Evolutionary conservation across 1,140 invertebrate species (phyloP), one percentile per base, ranked within the genome.

Genomic region (Venustaconcha ellipsiformis): DNA sequence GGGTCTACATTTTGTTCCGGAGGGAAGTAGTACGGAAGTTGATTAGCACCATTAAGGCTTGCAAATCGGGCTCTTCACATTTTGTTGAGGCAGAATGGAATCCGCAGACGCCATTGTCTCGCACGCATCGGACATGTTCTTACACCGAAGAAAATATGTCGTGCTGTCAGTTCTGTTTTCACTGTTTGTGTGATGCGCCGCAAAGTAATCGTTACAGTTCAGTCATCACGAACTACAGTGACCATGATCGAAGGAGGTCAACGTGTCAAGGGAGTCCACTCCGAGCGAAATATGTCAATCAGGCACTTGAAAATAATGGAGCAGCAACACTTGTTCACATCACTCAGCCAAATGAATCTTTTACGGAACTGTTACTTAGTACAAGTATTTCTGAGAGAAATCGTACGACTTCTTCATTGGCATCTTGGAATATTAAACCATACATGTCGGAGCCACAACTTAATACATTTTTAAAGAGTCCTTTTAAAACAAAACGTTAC

Each of bases 1-100:
- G 89, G 89, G 89, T 90, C 18, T 91, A 91, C 80, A 89, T 91
- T 70, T 81, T 91, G 3, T 77, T 86, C 23, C 76, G 84, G 8
- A 63, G 83, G n/a, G 82, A 86, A 76, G 67, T 86, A 11, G 71
- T 85, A 12, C 85, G 82, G 82, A 81, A 81, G 57, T 70, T 82
- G 13, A 79, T 82, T 55, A 74, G 69, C 26, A 72, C 79, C 20
- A 68, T 84, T 55, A 84, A 83, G 57, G 79, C 62, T 23, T n/a
- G 86, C 14, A 79, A 80, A 12, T 59, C 82, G 37, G 68, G 63
- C 74, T 30, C 76, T 65, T 72, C 64, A 57, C 26, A 59, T n/a
- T 30, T 48, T 37, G 17, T n/a, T 62, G 72, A 72, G 57, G 55
- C 15, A 57, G 30, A 70, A 71, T 26, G 48, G 73, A 63, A 62